phyloP scores from a whole-genome alignment of 2,113 vertebrate species.

The Mellivora capensis region DNA sequence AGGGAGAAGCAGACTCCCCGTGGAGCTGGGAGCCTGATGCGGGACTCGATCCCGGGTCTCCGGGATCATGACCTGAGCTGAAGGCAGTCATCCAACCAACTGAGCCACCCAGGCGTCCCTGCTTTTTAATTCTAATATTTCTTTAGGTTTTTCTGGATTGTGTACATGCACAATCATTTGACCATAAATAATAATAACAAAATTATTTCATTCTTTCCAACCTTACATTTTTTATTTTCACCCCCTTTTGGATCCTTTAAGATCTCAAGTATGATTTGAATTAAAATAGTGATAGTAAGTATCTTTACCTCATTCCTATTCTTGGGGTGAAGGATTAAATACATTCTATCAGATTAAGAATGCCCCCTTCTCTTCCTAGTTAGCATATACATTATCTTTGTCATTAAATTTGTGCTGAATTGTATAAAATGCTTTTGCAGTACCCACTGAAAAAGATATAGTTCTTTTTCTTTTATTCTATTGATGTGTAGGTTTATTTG shows the following conservation, averaged over 20 bases:
- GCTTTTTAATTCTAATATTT: neutral
- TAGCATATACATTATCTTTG: neutral
- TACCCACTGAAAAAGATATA: neutral
- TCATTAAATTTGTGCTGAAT: neutral
- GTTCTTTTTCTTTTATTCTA: neutral
- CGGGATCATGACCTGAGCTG: too few relatives aligned
- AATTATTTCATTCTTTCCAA: neutral
- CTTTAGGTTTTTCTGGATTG: neutral
- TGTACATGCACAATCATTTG: neutral
- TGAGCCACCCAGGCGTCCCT: too few relatives aligned
- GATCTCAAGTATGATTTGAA: neutral
- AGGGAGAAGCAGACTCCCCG: too few relatives aligned
- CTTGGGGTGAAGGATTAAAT: neutral
- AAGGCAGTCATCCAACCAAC: too few relatives aligned
- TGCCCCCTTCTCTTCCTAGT: neutral
- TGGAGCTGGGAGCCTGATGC: too few relatives aligned
- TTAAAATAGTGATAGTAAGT: neutral
- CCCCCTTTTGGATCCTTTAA: neutral
- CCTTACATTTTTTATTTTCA: neutral
- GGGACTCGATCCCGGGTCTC: too few relatives aligned
- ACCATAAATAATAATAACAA: neutral
- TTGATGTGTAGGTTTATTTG: neutral
- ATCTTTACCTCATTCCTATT: neutral
- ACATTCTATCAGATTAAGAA: neutral
- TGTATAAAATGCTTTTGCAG: neutral